Base-by-base conservation (phyloP, 2,113 vertebrate species). In the Marcusenius ussheri region DNA sequence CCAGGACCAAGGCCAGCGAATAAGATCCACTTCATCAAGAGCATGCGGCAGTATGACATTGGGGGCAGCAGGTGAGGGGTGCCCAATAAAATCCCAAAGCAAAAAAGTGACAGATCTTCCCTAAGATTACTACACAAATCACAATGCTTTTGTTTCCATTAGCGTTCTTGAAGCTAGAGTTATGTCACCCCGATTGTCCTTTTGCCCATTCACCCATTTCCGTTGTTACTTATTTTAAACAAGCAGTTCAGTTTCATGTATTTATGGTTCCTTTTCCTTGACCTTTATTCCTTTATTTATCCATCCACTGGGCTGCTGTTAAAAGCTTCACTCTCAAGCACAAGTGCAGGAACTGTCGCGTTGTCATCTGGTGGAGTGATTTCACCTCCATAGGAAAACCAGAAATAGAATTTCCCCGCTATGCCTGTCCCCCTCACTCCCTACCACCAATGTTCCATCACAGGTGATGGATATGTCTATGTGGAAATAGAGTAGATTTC, bases 21-120 rank as follows among this genome's bases (percentile, higher is more conserved):
- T 95, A 99, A 98, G 94, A 97, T 98, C 39, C 98, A 99, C 92
- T 99, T 99, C 96, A 99, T 99, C 94, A 98, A 98, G 95, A 99
- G 96, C 89, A 98, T 99, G 97, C 94, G 98, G 89, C 98, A 99
- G 90, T 99, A 99, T n/a, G 98, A 99, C 91, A 99, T 98, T 0
- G 96, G 96, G 91, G 98, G 96, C 87, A 97, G 97, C 96, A 98
- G 98, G 98, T 99, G 31, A 77, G 19, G 70, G 85, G 77, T 42
- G 10, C 66, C 10, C 56, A 70, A 17, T 84, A 13, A 84, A 45
- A n/a, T 46, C 35, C 15, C 35, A 42, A 15, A 0, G 17, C 39
- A 45, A 42, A 83, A 83, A 80, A 35, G 5, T 31, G 74, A 80
- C 74, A 19, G 10, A 39, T 27, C 74, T 80, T 11, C 8, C 35